Base-by-base conservation (phyloP, 2,888 invertebrate species). In the Temnothorax ravouxi region DNA sequence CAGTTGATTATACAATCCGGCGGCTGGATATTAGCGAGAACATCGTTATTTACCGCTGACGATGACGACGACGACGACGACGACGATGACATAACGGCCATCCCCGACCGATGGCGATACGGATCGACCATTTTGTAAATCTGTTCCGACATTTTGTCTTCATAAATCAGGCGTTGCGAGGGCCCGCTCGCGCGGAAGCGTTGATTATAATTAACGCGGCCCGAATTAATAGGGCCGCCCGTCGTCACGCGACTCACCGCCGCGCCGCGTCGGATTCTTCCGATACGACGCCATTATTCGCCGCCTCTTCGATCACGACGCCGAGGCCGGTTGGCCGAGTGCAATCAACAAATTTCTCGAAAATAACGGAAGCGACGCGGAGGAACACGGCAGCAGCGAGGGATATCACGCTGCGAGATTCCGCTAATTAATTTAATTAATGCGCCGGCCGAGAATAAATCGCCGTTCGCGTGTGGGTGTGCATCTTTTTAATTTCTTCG, bases 141-240 rank as follows among this genome's bases (percentile, higher is more conserved):
- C 93, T 93, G 93, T 93, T 93, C 92, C 92, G 93, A 92, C 92
- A 91, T 92, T 93, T 92, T 91, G 91, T 91, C 91, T 92, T 91
- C 91, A 92, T 92, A 93, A 92, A 93, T 93, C 93, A 92, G 88
- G 56, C 80, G 84, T 52, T 9, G 56, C 15, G 13, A 44, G 64
- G 74, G 81, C 74, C 59, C 34, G 44, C 76, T 44, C 54, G 69
- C 44, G 79, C 83, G 83, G 69, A 64, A 85, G 59, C 88, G 89
- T 88, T 93, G 93, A 94, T 94, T 93, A 93, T 93, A 93, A 94
- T 94, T 94, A 94, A 93, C 93, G 92, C 90, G 88, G 87, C 87
- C 84, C 92, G 92, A 92, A 93, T 92, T 92, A 93, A 92, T 93
- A 92, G 90, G 86, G 47, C 59, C 89, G 89, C 89, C 89, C 89